Base-by-base conservation (phyloP, 2,113 vertebrate species). In the Syngnathus scovelli region DNA sequence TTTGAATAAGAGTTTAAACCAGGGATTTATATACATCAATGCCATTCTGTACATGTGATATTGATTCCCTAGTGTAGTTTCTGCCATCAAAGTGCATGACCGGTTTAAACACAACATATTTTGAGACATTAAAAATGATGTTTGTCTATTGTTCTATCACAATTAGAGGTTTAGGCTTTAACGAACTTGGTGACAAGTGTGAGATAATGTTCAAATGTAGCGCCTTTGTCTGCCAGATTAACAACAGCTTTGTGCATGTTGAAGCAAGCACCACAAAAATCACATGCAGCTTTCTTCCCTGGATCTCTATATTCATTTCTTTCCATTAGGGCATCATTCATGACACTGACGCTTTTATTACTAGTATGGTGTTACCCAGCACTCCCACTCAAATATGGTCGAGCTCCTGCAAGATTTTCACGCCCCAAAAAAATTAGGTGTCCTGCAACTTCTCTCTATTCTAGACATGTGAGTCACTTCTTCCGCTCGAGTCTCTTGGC, bases 401-500 rank as follows among this genome's bases (percentile, higher is more conserved):
- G 46, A 63, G n/a, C 51, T 58, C 33, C 18, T 18, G 5, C 56
- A 63, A 12, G 18, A 59, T 54, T 61, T 48, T 64, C 6, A 38
- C 5, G 43, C 43, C 27, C 70, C 27, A 61, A 62, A 66, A 52
- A 48, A 41, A 18, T 8, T 48, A 38, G 2, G 58, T 23, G 2
- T 1, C 64, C 60, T 61, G 64, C 55, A 52, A 39, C 52, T 65
- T 55, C 39, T 38, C 13, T 5, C 6, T 39, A 36, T 48, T 72
- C 27, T 61, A 52, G 1, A 13, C 19, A 11, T 79, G 19, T 21
- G 27, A 61, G 65, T 76, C 75, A 76, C 44, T 69, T 81, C 76
- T 89, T 85, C 78, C 78, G 67, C 38, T 12, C 69, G 49, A 39
- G 62, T 76, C 43, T 68, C 64, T 60, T 64, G 51, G 61, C 49